Evolutionary conservation across 2,888 invertebrate species (phyloP).

Genomic region (Bugula neritina): DNA sequence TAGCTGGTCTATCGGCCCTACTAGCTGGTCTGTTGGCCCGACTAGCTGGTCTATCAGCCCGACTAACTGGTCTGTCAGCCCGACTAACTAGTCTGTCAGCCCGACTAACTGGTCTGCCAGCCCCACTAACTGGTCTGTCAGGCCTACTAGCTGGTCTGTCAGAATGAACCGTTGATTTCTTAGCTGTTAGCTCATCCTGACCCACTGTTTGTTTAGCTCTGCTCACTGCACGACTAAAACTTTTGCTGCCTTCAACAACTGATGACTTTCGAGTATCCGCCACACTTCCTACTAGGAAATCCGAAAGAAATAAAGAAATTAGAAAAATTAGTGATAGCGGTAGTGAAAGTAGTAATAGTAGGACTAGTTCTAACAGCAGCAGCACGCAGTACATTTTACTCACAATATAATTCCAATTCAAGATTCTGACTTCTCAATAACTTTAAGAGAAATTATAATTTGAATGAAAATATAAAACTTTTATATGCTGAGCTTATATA

Average conservation of each 20-base stretch:
- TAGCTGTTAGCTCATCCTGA: not conserved
- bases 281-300: too few relatives aligned
- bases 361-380: too few relatives aligned
- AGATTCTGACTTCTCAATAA: too few relatives aligned
- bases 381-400: too few relatives aligned
- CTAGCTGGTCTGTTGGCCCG: not conserved
- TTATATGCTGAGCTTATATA: too few relatives aligned
- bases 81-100: not conserved
- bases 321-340: too few relatives aligned
- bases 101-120: not conserved
- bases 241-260: not conserved
- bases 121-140: not conserved
- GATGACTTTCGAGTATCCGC: not conserved
- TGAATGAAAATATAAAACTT: too few relatives aligned
- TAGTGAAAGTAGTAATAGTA: too few relatives aligned
- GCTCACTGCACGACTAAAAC: too few relatives aligned
- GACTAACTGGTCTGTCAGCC: not conserved
- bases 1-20: conserved; percentile 13
- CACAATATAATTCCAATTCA: too few relatives aligned
- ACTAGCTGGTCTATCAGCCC: not conserved
- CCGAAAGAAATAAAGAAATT: too few relatives aligned
- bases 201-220: not conserved
- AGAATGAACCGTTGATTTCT: not conserved
- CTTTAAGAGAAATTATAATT: too few relatives aligned
- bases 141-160: not conserved